Evolutionary conservation across 2,113 vertebrate genomes (phyloP).

Genomic region (Ictalurus furcatus): DNA sequence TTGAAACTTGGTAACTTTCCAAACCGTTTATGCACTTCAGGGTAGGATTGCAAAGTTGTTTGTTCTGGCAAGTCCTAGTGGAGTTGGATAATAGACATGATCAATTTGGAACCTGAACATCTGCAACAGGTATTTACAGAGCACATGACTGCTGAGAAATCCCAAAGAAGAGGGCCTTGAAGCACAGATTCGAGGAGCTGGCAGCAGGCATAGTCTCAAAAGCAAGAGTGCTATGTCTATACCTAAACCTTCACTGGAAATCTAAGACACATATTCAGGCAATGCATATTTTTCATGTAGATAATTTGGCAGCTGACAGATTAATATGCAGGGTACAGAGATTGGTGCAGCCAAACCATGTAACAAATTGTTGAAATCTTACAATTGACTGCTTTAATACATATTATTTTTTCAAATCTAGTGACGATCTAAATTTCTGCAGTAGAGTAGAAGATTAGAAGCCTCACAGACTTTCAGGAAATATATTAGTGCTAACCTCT

Average conservation of each 20-base stretch:
- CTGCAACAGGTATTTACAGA: background rate
- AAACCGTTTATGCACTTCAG: background rate
- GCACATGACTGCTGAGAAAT: background rate
- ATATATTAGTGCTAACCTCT: conserved; percentile 76
- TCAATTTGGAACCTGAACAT: background rate
- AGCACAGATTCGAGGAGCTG: background rate
- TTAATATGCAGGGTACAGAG: too few species aligned
- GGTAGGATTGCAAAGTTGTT: background rate
- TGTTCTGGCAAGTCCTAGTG: background rate
- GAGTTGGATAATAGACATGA: background rate
- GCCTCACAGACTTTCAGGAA: background rate
- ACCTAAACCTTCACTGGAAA: too few species aligned
- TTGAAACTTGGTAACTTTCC: background rate
- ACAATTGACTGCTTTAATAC: too few species aligned
- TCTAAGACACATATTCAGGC: too few species aligned
- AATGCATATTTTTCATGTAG: too few species aligned
- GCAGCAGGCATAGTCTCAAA: too few species aligned
- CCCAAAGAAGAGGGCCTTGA: background rate
- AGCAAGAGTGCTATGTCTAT: background rate
- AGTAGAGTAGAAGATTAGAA: background rate
- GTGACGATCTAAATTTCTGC: background rate
- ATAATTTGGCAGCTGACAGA: too few species aligned
- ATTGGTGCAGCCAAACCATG: too few species aligned
- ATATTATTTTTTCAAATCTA: background rate
- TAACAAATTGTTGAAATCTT: too few species aligned